A percentile compares a stretch with the other conserved stretches of the same genome.
Evolutionary conservation across 2,113 vertebrate species (phyloP).

Genomic region (Psilopsiagon aurifrons): DNA sequence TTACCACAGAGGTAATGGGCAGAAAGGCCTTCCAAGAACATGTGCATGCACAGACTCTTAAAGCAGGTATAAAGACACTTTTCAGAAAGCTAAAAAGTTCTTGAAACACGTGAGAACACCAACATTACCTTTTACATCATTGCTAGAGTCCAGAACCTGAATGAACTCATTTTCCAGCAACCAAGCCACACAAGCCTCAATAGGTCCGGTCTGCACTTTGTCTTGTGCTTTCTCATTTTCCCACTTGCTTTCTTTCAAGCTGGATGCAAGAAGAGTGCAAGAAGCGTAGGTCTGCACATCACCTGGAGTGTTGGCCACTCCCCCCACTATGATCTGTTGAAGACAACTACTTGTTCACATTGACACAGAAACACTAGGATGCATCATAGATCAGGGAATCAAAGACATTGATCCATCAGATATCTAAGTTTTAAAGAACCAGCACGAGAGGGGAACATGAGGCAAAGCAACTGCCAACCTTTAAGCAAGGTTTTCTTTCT

Average conservation of each 20-base stretch:
- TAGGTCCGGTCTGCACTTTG: slow-evolving; percentile 73
- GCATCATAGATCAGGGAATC: neutral
- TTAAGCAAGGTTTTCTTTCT: neutral
- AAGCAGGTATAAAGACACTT: neutral
- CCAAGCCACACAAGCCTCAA: slow-evolving; percentile 90
- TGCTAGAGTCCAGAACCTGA: slow-evolving; percentile 76
- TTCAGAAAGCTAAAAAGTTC: neutral
- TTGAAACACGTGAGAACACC: neutral
- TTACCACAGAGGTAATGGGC: neutral
- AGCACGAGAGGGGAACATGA: neutral
- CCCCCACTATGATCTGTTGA: slow-evolving; percentile 89
- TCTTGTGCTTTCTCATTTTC: slow-evolving; percentile 52
- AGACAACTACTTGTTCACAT: slow-evolving; percentile 29
- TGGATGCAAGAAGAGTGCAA: slow-evolving; percentile 90
- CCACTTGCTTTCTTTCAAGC: slow-evolving; percentile 57
- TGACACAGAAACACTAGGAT: neutral
- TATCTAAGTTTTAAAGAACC: neutral
- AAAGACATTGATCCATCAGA: neutral
- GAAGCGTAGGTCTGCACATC: slow-evolving; percentile 89
- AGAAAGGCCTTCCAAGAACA: neutral
- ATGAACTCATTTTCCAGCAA: slow-evolving; percentile 95
- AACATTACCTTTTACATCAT: slow-evolving; percentile 72
- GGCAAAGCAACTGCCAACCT: neutral
- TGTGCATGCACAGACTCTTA: neutral
- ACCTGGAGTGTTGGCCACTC: slow-evolving; percentile 87